Evolutionary conservation across 2,113 vertebrate species (phyloP).

Genomic region (Hypomesus transpacificus): DNA sequence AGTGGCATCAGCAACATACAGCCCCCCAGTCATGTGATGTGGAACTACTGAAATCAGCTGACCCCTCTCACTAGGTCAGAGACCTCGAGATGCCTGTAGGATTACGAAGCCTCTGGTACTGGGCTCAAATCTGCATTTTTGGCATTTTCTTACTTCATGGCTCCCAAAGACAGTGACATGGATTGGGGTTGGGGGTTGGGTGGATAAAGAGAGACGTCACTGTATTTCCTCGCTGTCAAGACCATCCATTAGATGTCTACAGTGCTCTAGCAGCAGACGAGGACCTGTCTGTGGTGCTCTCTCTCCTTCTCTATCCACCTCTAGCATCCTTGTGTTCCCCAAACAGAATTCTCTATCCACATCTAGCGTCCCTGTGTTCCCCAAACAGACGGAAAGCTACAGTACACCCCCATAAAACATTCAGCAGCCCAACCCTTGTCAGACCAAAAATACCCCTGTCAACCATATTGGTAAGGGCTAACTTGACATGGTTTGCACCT

Average conservation of each 20-base stretch:
- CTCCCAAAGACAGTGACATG: too few relatives aligned
- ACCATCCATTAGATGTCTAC: too few relatives aligned
- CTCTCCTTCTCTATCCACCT: neutral
- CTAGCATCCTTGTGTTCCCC: neutral
- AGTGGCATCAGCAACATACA: neutral
- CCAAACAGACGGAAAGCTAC: neutral
- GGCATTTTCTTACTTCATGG: too few relatives aligned
- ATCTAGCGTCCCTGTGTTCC: neutral
- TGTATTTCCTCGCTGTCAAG: too few relatives aligned
- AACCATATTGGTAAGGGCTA: neutral
- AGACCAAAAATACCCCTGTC: neutral
- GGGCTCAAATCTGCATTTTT: too few relatives aligned
- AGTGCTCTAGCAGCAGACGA: too few relatives aligned
- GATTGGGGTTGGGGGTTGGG: too few relatives aligned
- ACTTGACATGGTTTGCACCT: too few relatives aligned
- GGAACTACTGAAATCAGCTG: slow-evolving; percentile 6
- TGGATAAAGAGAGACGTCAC: too few relatives aligned
- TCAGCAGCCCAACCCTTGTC: neutral
- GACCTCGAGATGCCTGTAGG: neutral
- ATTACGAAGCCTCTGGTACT: too few relatives aligned
- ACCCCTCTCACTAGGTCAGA: slow-evolving; percentile 6
- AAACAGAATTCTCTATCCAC: neutral
- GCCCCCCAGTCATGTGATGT: slow-evolving; percentile 1
- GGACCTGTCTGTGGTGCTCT: too few relatives aligned
- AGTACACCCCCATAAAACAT: neutral